These are phyloP conservation scores for Hyaena hyaena DNA, from an alignment of 2,113 vertebrate genomes.

Conservation along the genomic window DNA sequence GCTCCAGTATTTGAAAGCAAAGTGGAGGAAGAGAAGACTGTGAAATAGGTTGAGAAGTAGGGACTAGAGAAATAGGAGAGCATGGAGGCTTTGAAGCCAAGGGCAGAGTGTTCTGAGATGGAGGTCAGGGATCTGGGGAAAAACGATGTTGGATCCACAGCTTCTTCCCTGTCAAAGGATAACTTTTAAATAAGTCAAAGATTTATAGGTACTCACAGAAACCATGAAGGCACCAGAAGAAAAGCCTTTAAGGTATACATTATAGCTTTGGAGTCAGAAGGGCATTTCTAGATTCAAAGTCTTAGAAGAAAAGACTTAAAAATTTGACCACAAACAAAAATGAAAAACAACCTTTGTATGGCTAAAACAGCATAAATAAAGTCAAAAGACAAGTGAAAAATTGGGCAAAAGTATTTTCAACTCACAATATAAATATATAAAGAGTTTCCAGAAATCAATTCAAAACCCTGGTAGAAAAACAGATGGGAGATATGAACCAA, in stretches of 20 bases:
- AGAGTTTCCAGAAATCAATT: slow-evolving; percentile 38
- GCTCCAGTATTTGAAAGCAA: neutral
- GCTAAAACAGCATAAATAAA: neutral
- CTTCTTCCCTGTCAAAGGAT: neutral
- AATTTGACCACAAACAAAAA: neutral
- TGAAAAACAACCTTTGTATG: neutral
- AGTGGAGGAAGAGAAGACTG: neutral
- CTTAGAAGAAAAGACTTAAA: slow-evolving; percentile 21
- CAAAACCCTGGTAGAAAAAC: neutral
- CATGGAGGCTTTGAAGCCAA: neutral
- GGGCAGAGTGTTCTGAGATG: neutral
- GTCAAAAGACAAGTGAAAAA: slow-evolving; percentile 6
- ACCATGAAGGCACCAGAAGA: neutral
- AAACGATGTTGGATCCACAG: neutral
- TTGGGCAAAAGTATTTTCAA: neutral
- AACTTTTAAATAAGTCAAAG: neutral
- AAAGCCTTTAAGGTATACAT: neutral
- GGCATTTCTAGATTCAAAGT: neutral
- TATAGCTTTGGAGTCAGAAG: neutral
- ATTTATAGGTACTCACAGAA: neutral
- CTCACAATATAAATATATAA: neutral
- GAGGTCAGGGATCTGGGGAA: neutral
- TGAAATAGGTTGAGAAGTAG: neutral
- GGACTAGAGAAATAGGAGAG: neutral
- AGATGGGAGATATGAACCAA: neutral